Base-by-base conservation (phyloP, 2,797 vertebrate species). In the Hapalemur alaotrensis region DNA sequence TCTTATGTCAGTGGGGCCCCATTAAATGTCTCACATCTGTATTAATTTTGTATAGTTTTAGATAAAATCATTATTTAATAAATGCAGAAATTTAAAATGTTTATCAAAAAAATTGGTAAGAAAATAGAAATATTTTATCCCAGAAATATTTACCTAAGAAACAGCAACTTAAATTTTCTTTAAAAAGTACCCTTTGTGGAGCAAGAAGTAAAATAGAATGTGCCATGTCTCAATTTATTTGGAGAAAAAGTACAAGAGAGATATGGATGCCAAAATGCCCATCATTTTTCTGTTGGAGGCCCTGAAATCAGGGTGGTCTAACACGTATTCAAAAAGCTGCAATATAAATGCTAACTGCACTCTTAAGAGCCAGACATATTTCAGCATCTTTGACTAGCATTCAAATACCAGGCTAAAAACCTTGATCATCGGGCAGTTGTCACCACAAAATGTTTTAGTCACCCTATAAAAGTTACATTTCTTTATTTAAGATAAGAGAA, bases 391-490 rank as follows among this genome's bases (percentile, higher is more conserved):
- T 89, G 82, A 95, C 75, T n/a, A 94, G 28, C 50, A 91, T 79
- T 97, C 91, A 95, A 97, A 97, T 54, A 95, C n/a, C 76, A 95
- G 70, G 61, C 87, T 96, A 96, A 96, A 97, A 97, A 96, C 96
- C 89, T 93, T 97, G 94, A 98, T 97, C 96, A 96, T 72, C 70
- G 84, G 86, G 76, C 89, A 35, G 92, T 54, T 95, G 86, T 97
- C 97, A 98, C 89, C 90, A 98, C 86, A 95, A 90, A 97, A 96
- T 79, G 73, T 93, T 93, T 96, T 50, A 95, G 96, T 87, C 96
- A 98, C 96, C 89, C 95, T 73, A 95, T 98, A 98, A 98, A 98
- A 97, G 87, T 86, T 97, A 67, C 87, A 96, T 96, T 97, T 97
- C 81, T 96, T 93, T 97, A 96, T 96, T 92, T 95, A 96, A 97